Evolutionary conservation across 2,888 invertebrate species (phyloP).

Genomic region (Mechanitis messenoides): DNA sequence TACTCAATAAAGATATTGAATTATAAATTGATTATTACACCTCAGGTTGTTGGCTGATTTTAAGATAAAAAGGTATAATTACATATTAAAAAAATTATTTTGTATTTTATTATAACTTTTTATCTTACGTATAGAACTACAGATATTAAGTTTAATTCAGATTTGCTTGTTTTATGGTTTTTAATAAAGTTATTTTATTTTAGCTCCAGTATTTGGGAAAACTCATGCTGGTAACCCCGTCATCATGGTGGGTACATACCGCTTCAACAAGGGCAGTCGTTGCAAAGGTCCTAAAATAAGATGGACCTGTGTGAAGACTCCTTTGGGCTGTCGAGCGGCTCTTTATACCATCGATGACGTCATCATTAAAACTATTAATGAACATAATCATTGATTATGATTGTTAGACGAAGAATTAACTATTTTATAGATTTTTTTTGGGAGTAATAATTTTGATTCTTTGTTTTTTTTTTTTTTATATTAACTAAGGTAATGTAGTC

Average conservation of each 20-base stretch:
- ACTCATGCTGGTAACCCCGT: conserved; percentile 46
- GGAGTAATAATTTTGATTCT: no score
- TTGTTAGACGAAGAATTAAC: background rate
- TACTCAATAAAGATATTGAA: no score
- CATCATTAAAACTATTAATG: conserved; percentile 35
- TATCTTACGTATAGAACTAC: no score
- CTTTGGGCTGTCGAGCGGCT: conserved; percentile 39
- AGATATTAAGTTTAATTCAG: no score
- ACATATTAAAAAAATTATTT: no score
- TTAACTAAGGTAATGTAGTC: no score
- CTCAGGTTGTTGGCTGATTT: background rate
- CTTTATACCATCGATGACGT: conserved; percentile 37
- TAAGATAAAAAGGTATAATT: background rate
- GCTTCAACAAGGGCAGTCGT: conserved; percentile 38
- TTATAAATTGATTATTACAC: background rate
- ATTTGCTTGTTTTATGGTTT: background rate
- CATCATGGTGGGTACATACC: conserved; percentile 37
- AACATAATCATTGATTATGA: conserved; percentile 37
- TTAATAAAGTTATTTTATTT: conserved; percentile 5
- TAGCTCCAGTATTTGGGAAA: conserved; percentile 28
- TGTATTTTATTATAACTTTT: no score
- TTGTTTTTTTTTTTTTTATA: no score
- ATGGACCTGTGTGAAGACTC: conserved; percentile 42
- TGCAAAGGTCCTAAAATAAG: conserved; percentile 35
- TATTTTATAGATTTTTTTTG: background rate